phyloP scores from a whole-genome alignment of 2,888 invertebrate genomes.

The Acrobasis consociella region DNA sequence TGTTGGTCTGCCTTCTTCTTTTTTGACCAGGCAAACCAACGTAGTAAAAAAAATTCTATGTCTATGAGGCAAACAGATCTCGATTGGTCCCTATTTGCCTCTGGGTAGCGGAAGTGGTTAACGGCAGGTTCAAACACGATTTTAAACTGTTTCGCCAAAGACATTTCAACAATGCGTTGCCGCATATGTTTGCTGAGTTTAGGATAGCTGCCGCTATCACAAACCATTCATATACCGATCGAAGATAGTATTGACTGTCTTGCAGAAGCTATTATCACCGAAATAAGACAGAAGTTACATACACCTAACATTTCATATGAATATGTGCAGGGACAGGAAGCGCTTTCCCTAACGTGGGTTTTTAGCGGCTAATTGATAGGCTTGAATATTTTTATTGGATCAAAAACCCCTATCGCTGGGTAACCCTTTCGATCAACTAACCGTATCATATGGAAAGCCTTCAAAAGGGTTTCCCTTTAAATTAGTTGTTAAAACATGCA shows the following conservation, averaged over 20 bases:
- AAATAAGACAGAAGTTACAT: constrained; percentile 18
- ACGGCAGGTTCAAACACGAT: constrained; percentile 29
- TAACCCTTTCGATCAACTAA: too few relatives aligned
- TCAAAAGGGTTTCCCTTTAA: too few relatives aligned
- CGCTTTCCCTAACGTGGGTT: too few relatives aligned
- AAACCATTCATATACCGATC: constrained; percentile 22
- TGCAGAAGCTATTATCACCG: constrained; percentile 19
- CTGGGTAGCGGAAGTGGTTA: constrained; percentile 32
- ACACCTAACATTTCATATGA: constrained; percentile 26
- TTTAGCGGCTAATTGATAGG: too few relatives aligned
- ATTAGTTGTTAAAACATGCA: too few relatives aligned
- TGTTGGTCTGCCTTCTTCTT: too few relatives aligned
- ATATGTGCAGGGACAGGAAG: too few relatives aligned
- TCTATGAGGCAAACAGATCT: constrained; percentile 33
- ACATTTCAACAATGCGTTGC: constrained; percentile 28
- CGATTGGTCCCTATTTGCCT: constrained; percentile 30
- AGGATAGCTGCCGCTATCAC: constrained; percentile 25
- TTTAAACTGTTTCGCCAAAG: constrained; percentile 30
- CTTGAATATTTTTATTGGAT: too few relatives aligned
- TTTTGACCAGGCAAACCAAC: background rate
- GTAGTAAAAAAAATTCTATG: too few relatives aligned
- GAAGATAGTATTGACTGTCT: constrained; percentile 13
- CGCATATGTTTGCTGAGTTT: constrained; percentile 20
- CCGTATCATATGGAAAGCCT: too few relatives aligned
- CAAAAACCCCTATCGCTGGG: too few relatives aligned